Percentiles rank a stretch among this genome's conserved stretches.
phyloP scores from a whole-genome alignment of 2,797 vertebrate genomes.

The Peromyscus eremicus region DNA sequence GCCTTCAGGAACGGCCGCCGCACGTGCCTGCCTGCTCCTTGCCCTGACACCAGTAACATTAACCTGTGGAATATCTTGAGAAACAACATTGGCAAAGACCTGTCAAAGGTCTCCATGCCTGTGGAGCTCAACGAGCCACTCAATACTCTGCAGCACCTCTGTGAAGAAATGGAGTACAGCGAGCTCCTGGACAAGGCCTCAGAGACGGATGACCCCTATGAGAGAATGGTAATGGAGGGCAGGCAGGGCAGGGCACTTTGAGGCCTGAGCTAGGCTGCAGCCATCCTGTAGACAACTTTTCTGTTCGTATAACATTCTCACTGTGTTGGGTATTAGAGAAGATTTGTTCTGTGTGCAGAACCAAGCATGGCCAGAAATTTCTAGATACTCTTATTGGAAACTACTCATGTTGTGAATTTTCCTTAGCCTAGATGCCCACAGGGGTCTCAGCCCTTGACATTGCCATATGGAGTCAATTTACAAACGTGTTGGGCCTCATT shows the following conservation, averaged over 20 bases:
- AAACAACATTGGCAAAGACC: constrained; percentile 99
- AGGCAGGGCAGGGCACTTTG: not conserved
- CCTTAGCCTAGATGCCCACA: not conserved
- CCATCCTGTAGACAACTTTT: not conserved
- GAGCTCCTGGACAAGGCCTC: constrained; percentile 98
- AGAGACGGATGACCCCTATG: constrained; percentile 95
- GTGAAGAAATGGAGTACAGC: constrained; percentile 98
- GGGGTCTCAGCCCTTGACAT: not conserved
- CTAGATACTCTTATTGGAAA: not conserved
- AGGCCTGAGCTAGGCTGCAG: not conserved
- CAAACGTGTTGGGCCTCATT: not conserved
- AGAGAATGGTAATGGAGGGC: constrained; percentile 95
- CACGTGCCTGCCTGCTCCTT: constrained; percentile 94
- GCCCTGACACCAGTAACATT: constrained; percentile 98
- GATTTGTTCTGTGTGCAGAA: not conserved
- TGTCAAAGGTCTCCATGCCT: constrained; percentile 99
- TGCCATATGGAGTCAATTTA: not conserved
- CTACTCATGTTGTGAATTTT: not conserved
- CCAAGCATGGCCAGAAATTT: not conserved
- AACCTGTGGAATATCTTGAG: constrained; percentile 99
- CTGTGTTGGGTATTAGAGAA: not conserved
- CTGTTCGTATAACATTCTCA: not conserved
- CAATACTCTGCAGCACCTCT: constrained; percentile 99
- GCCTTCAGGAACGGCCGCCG: constrained; percentile 97
- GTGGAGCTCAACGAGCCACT: constrained; percentile 99